Evolutionary conservation across 2,888 invertebrate species (phyloP), one percentile per base, ranked within the genome.

Genomic region (Drosophila conformis): DNA sequence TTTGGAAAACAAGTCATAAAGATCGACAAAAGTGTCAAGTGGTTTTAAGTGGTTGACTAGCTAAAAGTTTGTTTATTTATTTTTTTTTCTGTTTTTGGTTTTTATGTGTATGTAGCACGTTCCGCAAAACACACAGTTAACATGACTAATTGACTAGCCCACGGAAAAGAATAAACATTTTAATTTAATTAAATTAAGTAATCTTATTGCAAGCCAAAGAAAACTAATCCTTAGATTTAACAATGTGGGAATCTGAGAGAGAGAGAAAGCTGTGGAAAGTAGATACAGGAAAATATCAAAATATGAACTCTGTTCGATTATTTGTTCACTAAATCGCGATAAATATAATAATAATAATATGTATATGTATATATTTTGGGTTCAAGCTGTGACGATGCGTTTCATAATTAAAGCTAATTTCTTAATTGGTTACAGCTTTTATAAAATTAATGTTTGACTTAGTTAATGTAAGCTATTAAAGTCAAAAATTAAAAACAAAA

Each of bases 1-100:
- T 81, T 82, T 76, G 63, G 49, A 73, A 70, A 82, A 80, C 81
- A 80, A 82, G 80, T 69, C 73, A 82, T 85, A 68, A 85, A 89
- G 82, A 63, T 58, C 70, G 57, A 75, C 68, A 74, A 87, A 84
- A 79, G 84, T 85, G 84, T 85, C 84, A 87, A 89, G 65, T 75
- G 70, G 64, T 52, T 71, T 81, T 81, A 73, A 80, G 71, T 80
- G 69, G 60, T 69, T 67, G 53, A 27, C 40, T 40, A 25, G 53
- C 35, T 25, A 61, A 29, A 25, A 57, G 57, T 54, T 66, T 54
- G 6, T 31, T 51, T 13, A 2, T 53, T 15, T 13, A n/a, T 13
- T 21, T 31, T 36, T 51, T 8, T 7, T 36, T 31, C 18, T 13
- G 1, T 52, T 31, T 21, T 11, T 54, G 27, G 4, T 15, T 46